Evolutionary conservation across 2,888 invertebrate genomes (phyloP), one percentile per base, ranked within the genome.

Genomic region (Tetragnatha montana): DNA sequence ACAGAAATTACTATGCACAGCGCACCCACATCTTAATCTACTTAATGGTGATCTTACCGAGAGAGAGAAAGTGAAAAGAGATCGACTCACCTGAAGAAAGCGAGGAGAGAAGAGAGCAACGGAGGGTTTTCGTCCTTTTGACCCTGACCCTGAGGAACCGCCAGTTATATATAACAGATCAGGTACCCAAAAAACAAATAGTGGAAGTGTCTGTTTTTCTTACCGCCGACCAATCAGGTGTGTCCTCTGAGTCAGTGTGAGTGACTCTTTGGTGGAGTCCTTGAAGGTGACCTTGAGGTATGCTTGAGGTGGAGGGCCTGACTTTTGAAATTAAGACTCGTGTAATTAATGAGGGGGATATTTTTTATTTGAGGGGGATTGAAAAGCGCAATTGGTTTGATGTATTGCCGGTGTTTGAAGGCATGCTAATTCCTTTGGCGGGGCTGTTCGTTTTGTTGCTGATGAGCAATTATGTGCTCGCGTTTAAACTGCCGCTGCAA

Each of bases 231-330:
- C 88, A 88, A 88, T 88, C 88, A 79, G 88, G 69, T 74, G 35
- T 82, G 83, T 88, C 83, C 83, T 74, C 60, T 68, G 71, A 50
- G 17, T 19, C 60, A 80, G 86, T 84, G 87, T 79, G 79, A 88
- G 89, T 89, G 89, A 85, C 81, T 89, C 60, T 60, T 86, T n/a
- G 69, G 6, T 68, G 7, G 35, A 85, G 85, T 76, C 89, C 89
- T 89, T 89, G 85, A 85, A 89, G 85, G 89, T 85, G 85, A 85
- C 85, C 89, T 81, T 89, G 85, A 75, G 75, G 8, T 81, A 85
- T 22, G 21, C 71, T 81, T 89, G 14, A 50, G 75, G 69, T 60
- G 51, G 60, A 82, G 87, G 49, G 8, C 14, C 12, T 17, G 60
- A 60, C 70, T 73, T 22, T 51, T 35, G 8, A 22, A 82, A 82